phyloP scores from a whole-genome alignment of 2,888 invertebrate species.

The Caenorhabditis wallacei region DNA sequence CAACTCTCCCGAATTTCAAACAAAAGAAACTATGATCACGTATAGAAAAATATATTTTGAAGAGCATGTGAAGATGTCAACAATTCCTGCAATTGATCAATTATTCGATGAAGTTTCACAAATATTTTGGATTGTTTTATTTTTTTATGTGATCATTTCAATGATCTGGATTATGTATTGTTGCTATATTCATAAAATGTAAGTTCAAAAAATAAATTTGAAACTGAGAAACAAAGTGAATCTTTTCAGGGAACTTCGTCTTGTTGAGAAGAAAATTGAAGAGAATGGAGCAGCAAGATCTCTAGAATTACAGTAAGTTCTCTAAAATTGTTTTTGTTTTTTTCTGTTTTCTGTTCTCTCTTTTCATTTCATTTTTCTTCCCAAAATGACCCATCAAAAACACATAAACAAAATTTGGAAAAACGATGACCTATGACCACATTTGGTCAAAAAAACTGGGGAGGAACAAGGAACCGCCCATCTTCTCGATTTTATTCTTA shows the following conservation, averaged over 20 bases:
- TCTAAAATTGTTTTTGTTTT: background rate
- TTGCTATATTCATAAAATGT: slow-evolving; percentile 46
- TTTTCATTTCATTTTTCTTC: background rate
- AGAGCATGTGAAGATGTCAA: slow-evolving; percentile 24
- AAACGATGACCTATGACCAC: slow-evolving; percentile 40
- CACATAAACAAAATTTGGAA: slow-evolving; percentile 17
- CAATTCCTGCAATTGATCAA: slow-evolving; percentile 46
- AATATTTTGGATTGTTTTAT: slow-evolving; percentile 59
- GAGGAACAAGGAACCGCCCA: slow-evolving; percentile 22
- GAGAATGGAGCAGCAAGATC: slow-evolving; percentile 43
- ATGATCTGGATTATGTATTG: slow-evolving; percentile 59
- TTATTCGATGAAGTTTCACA: slow-evolving; percentile 57
- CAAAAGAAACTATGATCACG: background rate
- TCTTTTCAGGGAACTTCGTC: slow-evolving; percentile 38
- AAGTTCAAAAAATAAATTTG: background rate
- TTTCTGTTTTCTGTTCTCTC: slow-evolving; percentile 16
- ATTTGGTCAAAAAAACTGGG: slow-evolving; percentile 18
- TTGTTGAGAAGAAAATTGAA: slow-evolving; percentile 55
- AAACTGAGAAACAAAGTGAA: too few relatives aligned
- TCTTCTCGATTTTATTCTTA: background rate
- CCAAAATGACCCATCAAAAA: slow-evolving; percentile 28
- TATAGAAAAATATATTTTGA: slow-evolving; percentile 25
- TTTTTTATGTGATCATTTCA: slow-evolving; percentile 56
- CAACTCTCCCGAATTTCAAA: background rate
- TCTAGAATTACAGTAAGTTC: slow-evolving; percentile 49